A percentile compares a stretch with the other conserved stretches of the same genome.
Conservation (phyloP, 2,113 vertebrate genomes). For the Corapipo altera region DNA sequence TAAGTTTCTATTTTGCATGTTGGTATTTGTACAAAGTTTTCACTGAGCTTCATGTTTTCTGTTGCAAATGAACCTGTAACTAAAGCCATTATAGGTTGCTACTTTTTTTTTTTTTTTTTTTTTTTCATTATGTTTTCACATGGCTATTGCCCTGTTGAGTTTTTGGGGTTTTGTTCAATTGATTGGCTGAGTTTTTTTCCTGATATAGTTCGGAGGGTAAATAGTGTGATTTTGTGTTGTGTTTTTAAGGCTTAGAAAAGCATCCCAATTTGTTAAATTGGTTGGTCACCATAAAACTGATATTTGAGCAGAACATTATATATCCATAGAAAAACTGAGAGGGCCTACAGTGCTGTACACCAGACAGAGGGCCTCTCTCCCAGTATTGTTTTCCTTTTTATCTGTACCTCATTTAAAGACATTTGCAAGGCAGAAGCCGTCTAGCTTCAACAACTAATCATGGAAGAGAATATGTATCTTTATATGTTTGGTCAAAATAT, state of each 20-base stretch:
- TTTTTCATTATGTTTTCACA: background rate
- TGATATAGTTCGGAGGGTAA: background rate
- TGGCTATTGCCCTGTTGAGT: background rate
- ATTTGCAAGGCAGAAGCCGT: background rate
- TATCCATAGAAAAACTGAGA: background rate
- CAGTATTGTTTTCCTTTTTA: fast-evolving
- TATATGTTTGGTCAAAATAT: background rate
- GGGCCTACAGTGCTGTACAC: background rate
- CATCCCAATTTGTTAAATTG: background rate
- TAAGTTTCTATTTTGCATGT: slow-evolving; percentile 64
- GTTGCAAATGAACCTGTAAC: background rate
- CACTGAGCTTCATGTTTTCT: background rate
- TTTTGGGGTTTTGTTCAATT: no score
- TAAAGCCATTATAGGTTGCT: background rate
- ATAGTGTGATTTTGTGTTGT: background rate
- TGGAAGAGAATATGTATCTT: background rate
- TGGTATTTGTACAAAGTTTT: slow-evolving; percentile 13
- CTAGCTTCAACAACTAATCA: background rate
- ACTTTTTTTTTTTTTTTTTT: background rate
- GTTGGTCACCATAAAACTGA: background rate
- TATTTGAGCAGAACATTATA: background rate
- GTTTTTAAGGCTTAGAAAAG: background rate
- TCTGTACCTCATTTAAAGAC: background rate
- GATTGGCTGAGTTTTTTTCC: background rate
- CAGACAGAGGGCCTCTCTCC: background rate